A percentile compares a stretch with the other conserved stretches of the same genome.
phyloP scores from a whole-genome alignment of 2,113 vertebrate genomes.

The Lota lota region DNA sequence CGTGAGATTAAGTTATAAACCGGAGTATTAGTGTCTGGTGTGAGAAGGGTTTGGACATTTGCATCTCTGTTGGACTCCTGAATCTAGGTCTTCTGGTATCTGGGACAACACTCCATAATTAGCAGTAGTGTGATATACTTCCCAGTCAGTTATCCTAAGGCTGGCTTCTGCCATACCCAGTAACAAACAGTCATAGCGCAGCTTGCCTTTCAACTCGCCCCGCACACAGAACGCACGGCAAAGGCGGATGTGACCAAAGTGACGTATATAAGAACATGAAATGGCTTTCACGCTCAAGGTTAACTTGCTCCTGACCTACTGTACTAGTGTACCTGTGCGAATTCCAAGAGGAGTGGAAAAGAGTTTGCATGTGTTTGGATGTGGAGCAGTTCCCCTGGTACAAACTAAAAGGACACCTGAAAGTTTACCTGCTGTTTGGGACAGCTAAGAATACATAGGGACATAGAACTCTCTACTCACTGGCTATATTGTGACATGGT shows the following conservation, averaged over 20 bases:
- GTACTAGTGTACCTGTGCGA: not conserved
- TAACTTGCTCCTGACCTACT: no score
- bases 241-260: no score
- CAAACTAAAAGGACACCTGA: slow-evolving; percentile 60
- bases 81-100: slow-evolving; percentile 63
- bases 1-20: not conserved
- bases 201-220: not conserved
- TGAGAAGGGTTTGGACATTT: slow-evolving; percentile 33
- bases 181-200: slow-evolving; percentile 17
- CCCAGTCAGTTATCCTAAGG: slow-evolving; percentile 39
- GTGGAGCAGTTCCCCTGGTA: slow-evolving; percentile 69
- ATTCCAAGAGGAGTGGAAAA: slow-evolving; percentile 32
- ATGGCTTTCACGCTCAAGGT: no score
- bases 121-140: slow-evolving; percentile 52
- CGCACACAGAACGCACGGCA: no score
- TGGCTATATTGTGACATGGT: no score
- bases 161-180: slow-evolving; percentile 21
- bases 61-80: slow-evolving; percentile 48
- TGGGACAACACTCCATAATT: slow-evolving; percentile 60
- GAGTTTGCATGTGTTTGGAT: slow-evolving; percentile 41
- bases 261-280: slow-evolving; percentile 3
- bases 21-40: slow-evolving; percentile 34
- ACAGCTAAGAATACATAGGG: slow-evolving; percentile 59
- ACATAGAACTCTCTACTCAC: slow-evolving; percentile 39
- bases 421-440: slow-evolving; percentile 57